A percentile compares a stretch with the other conserved stretches of the same genome.
phyloP scores from a whole-genome alignment of 2,797 vertebrate genomes.

The Brachymystax lenok region DNA sequence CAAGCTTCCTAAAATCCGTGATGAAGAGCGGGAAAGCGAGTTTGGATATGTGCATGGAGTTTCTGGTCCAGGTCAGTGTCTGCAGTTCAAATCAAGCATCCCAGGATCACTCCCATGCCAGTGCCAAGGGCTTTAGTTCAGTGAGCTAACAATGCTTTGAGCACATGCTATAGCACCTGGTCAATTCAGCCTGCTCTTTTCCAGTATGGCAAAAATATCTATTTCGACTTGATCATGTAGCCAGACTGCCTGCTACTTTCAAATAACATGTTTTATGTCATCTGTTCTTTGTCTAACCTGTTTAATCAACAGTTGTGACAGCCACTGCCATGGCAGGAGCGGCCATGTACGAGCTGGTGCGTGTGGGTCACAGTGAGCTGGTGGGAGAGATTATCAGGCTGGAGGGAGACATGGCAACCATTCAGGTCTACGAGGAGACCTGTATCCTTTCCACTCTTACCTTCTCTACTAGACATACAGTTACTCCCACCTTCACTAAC shows the following conservation, averaged over 20 bases:
- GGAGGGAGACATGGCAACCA: constrained; percentile 97
- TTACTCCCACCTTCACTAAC: background rate
- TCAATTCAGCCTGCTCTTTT: background rate
- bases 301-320: constrained; percentile 84
- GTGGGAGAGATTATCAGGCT: constrained; percentile 98
- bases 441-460: constrained; percentile 86
- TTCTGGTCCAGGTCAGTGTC: constrained; percentile 78
- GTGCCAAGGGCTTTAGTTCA: too few species aligned
- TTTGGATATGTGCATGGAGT: constrained; percentile 93
- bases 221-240: background rate
- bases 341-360: constrained; percentile 98
- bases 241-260: background rate
- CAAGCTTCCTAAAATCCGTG: constrained; percentile 87
- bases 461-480: background rate
- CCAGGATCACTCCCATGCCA: too few species aligned
- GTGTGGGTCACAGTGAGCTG: constrained; percentile 95
- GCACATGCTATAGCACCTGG: background rate
- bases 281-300: background rate
- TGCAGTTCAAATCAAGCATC: background rate
- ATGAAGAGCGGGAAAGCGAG: constrained; percentile 87
- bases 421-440: constrained; percentile 98
- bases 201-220: background rate
- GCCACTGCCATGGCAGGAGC: constrained; percentile 95
- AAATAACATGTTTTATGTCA: too few species aligned
- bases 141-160: background rate